A percentile compares a stretch with the other conserved stretches of the same genome.
Conservation (phyloP, 2,888 invertebrate genomes). For the Rapana venosa region DNA sequence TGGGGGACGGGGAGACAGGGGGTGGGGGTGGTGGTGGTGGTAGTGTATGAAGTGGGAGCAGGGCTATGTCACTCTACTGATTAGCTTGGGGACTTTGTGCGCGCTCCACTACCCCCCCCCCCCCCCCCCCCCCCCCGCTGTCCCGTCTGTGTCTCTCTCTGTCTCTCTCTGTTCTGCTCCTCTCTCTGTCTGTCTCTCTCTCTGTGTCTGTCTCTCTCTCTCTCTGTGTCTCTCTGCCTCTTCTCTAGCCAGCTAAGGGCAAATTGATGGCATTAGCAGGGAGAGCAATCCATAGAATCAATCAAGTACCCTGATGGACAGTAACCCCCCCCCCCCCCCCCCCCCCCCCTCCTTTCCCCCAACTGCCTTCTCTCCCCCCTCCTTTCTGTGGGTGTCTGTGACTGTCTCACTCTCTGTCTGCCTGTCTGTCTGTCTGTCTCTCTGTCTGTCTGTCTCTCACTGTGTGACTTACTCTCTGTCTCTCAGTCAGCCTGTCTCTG, state of each 20-base stretch:
- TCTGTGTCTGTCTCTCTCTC: neutral
- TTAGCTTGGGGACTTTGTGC: slow-evolving; percentile 14
- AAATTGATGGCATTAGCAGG: slow-evolving; percentile 18
- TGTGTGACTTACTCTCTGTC: neutral
- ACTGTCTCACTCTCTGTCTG: neutral
- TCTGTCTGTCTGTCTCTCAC: neutral
- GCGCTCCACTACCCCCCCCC: neutral
- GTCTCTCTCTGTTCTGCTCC: neutral
- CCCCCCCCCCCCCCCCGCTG: neutral
- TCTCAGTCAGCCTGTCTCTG: neutral
- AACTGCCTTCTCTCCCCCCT: neutral
- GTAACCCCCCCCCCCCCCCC: no score
- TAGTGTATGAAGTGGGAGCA: slow-evolving; percentile 1
- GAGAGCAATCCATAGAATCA: slow-evolving; percentile 20
- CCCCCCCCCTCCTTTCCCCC: no score
- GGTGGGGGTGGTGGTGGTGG: slow-evolving; percentile 1
- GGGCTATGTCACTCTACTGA: slow-evolving; percentile 4
- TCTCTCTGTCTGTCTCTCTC: neutral
- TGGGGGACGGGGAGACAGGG: neutral
- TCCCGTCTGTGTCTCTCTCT: no score
- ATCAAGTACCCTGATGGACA: slow-evolving; percentile 7
- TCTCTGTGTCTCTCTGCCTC: neutral
- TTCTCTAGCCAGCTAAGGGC: neutral
- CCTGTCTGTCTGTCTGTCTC: neutral
- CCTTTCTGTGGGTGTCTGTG: no score